Evolutionary conservation across 2,113 vertebrate genomes (phyloP), one percentile per base, ranked within the genome.

Genomic region (Acanthochromis polyacanthus): DNA sequence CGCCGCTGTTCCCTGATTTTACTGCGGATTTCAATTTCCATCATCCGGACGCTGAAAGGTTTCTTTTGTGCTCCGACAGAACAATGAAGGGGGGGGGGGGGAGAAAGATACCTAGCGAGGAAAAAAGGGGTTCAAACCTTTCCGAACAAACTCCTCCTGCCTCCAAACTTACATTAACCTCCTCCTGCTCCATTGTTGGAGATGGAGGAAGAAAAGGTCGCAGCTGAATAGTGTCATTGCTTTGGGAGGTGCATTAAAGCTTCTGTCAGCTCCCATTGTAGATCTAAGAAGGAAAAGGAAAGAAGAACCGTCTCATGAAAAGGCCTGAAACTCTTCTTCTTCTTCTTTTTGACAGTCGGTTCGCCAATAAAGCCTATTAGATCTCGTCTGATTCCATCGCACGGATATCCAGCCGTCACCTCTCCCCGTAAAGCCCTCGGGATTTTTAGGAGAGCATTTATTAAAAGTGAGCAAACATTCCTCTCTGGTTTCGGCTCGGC

Each of bases 401-500:
- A 58, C 50, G 75, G 71, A 81, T 78, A 82, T 88, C 73, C 81
- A 86, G 0, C 71, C 10, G 55, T 81, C 81, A 71, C 57, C 60
- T 85, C 70, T 73, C 36, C 25, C n/a, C 62, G 7, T 80, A 83
- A 91, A 92, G 75, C 84, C 76, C 63, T 56, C 23, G 8, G 81
- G 87, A 75, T 82, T 87, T 16, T 86, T 65, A 90, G 72, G 63
- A 59, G 75, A 65, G 71, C 58, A 25, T 82, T 83, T 73, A 87
- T 88, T 87, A 91, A 89, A 86, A 82, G 82, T 72, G 83, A 89
- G 90, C 89, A 86, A 92, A 92, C 87, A 82, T 16, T 81, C 50
- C 51, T 82, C 84, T 90, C 75, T 4, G 66, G 75, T 92, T 92
- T 28, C 89, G 62, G 60, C 48, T 30, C 60, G 1, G 59, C 9